phyloP scores from a whole-genome alignment of 2,888 invertebrate species.

The Trichacis sp. region DNA sequence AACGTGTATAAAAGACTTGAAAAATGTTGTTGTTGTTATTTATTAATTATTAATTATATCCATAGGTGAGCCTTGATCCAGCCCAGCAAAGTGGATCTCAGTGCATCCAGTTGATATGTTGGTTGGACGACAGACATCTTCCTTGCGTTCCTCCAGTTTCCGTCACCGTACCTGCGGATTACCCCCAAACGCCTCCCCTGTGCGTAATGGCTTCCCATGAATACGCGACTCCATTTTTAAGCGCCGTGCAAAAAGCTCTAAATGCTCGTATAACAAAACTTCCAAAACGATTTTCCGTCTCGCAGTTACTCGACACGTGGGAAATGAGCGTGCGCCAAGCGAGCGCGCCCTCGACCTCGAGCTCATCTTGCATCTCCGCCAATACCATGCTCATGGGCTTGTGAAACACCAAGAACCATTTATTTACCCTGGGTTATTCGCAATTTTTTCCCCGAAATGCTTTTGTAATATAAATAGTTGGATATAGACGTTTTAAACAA shows the following conservation, averaged over 20 bases:
- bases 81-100: conserved; percentile 78
- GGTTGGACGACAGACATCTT: conserved; percentile 88
- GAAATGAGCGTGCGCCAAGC: conserved; percentile 94
- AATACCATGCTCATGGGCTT: conserved; percentile 70
- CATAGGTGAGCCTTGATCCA: conserved; percentile 71
- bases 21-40: too few relatives aligned
- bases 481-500: too few relatives aligned
- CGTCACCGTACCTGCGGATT: conserved; percentile 86
- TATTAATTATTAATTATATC: too few relatives aligned
- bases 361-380: conserved; percentile 64
- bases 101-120: conserved; percentile 83
- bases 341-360: conserved; percentile 75
- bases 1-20: too few relatives aligned
- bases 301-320: conserved; percentile 92
- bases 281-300: conserved; percentile 86
- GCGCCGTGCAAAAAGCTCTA: conserved; percentile 80
- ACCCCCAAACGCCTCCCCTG: conserved; percentile 77
- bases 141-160: conserved; percentile 93
- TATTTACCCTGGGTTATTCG: too few relatives aligned
- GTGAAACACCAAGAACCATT: too few relatives aligned
- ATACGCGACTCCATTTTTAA: conserved; percentile 83
- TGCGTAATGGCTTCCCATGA: conserved; percentile 81
- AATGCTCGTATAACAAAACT: conserved; percentile 82
- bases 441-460: too few relatives aligned
- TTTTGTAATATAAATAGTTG: too few relatives aligned